Evolutionary conservation across 2,888 invertebrate genomes (phyloP), one percentile per base, ranked within the genome.

Genomic region (Girardia tigrina): DNA sequence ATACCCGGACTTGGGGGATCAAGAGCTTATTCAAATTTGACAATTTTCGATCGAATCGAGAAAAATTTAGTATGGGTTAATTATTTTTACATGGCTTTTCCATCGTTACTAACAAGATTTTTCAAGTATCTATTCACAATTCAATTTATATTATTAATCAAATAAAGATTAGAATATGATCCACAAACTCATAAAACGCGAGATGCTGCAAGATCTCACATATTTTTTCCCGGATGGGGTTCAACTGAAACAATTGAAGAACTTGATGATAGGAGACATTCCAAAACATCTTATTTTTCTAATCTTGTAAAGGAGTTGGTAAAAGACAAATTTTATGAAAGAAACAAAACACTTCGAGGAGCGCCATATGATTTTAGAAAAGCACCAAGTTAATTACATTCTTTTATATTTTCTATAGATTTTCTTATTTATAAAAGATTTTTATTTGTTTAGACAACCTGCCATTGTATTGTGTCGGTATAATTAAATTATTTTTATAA

Each of bases 331-430:
- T 75, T 20, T 69, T 76, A 28, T 42, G 74, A 69, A 4, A 16
- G 28, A 4, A 75, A 75, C 20, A 23, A 27, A 26, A 74, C 42
- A n/a, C 14, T 74, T 2, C 4, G 74, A 20, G 74, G 74, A 20
- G 74, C 74, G 2, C 74, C 74, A 69, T 74, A 56, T 28, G 74
- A 74, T 69, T 74, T 74, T 72, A n/a, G 74, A 42, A 74, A 74
- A 26, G 74, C 74, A 72, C 74, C 74, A 74, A 74, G 74, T 74
- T 20, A n/a, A n/a, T n/a, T n/a, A n/a, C n/a, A n/a, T n/a, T n/a
- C n/a, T n/a, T n/a, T n/a, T n/a, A n/a, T n/a, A n/a, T n/a, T n/a
- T n/a, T n/a, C n/a, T n/a, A n/a, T n/a, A n/a, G n/a, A n/a, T n/a
- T n/a, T n/a, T n/a, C n/a, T n/a, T n/a, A n/a, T n/a, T n/a, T n/a